Evolutionary conservation across 2,888 invertebrate genomes (phyloP).

Genomic region (Caenorhabditis macrosperma): DNA sequence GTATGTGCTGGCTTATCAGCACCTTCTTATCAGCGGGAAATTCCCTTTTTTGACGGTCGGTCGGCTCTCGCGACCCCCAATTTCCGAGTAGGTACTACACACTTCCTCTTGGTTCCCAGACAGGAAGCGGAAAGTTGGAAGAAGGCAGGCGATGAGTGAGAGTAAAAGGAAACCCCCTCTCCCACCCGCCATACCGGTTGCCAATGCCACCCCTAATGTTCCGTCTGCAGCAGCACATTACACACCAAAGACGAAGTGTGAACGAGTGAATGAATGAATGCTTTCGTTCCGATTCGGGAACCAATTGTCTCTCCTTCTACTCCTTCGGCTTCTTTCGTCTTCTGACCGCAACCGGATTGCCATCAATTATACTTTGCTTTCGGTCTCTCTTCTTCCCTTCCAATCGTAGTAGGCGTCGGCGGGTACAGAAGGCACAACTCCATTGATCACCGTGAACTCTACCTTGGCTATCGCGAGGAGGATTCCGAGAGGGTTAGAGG

Average conservation of each 20-base stretch:
- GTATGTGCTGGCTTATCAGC: constrained; percentile 28
- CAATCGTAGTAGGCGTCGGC: constrained; percentile 22
- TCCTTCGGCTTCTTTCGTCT: neutral
- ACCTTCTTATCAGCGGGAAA: neutral
- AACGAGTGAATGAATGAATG: constrained; percentile 2
- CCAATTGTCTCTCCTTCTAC: constrained; percentile 19
- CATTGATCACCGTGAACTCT: neutral
- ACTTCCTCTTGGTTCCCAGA: too few relatives aligned
- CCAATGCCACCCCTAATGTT: constrained; percentile 33
- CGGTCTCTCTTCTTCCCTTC: neutral
- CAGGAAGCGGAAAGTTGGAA: neutral
- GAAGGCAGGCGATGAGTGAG: neutral
- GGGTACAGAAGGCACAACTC: constrained; percentile 4
- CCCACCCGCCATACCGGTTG: constrained; percentile 31
- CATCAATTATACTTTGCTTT: constrained; percentile 39
- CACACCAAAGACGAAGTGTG: constrained; percentile 2
- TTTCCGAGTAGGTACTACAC: constrained; percentile 15
- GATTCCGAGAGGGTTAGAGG: too few relatives aligned
- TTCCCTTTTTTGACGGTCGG: constrained; percentile 15
- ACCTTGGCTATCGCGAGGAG: too few relatives aligned
- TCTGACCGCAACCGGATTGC: constrained; percentile 43
- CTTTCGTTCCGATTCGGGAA: constrained; percentile 54
- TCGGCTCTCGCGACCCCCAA: neutral
- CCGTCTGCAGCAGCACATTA: constrained; percentile 15
- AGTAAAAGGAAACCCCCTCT: neutral